Evolutionary conservation across 2,888 invertebrate genomes (phyloP).

Genomic region (Caenorhabditis becei): DNA sequence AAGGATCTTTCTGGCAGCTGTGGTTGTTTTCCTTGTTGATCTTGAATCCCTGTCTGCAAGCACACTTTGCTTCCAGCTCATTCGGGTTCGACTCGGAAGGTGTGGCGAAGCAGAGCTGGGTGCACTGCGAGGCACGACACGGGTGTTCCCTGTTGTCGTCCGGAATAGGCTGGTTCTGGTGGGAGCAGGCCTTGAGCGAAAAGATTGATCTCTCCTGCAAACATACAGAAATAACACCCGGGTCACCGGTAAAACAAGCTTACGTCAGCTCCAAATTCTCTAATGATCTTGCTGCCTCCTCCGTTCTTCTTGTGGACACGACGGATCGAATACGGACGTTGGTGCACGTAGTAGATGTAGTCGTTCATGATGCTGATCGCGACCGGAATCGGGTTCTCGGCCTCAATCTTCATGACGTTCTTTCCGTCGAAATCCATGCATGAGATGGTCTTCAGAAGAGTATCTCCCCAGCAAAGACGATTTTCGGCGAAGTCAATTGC

Average conservation of each 20-base stretch:
- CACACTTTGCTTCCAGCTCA: slow-evolving; percentile 75
- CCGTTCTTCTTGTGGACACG: slow-evolving; percentile 90
- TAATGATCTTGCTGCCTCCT: slow-evolving; percentile 75
- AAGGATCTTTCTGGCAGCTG: slow-evolving; percentile 74
- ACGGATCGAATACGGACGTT: slow-evolving; percentile 95
- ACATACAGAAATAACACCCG: slow-evolving; percentile 11
- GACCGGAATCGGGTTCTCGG: slow-evolving; percentile 79
- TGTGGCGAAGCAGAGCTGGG: slow-evolving; percentile 91
- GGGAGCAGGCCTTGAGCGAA: slow-evolving; percentile 74
- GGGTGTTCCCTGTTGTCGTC: slow-evolving; percentile 77
- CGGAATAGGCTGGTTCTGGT: slow-evolving; percentile 79
- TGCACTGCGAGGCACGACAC: slow-evolving; percentile 89
- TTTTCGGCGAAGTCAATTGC: slow-evolving; percentile 82
- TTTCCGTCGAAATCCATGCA: slow-evolving; percentile 81
- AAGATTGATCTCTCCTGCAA: slow-evolving; percentile 60
- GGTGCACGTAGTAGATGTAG: slow-evolving; percentile 97
- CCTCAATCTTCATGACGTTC: slow-evolving; percentile 66
- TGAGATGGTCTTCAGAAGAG: slow-evolving; percentile 84
- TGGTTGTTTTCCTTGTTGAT: slow-evolving; percentile 77
- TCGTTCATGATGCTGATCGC: slow-evolving; percentile 83
- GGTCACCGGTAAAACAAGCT: slow-evolving; percentile 74
- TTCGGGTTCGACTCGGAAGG: slow-evolving; percentile 60
- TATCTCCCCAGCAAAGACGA: slow-evolving; percentile 83
- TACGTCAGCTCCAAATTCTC: slow-evolving; percentile 77
- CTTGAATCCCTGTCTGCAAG: slow-evolving; percentile 76